A percentile compares a stretch with the other conserved stretches of the same genome.
Evolutionary conservation across 1,140 invertebrate genomes (phyloP).

Genomic region (Saccostrea echinata): DNA sequence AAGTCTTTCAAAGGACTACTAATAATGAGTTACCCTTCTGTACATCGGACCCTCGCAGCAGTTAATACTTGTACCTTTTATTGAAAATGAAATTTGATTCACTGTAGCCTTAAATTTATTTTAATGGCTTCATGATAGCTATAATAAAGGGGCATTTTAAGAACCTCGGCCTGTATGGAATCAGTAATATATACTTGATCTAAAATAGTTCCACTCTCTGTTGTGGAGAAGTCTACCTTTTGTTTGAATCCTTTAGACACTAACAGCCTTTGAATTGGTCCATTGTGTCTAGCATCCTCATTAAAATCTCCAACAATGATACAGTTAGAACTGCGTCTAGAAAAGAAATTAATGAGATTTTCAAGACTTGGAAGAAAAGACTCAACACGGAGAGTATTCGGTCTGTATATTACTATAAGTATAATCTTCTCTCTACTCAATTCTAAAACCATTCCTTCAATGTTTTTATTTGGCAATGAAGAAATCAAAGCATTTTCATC

Average conservation of each 20-base stretch:
- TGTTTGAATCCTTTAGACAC: background rate
- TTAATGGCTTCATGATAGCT: too few species aligned
- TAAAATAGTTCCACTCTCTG: constrained; percentile 20
- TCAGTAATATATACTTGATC: constrained; percentile 20
- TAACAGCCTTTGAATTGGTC: background rate
- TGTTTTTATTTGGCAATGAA: too few species aligned
- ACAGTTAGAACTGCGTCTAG: background rate
- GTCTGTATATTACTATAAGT: background rate
- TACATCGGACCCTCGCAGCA: too few species aligned
- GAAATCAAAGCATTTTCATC: background rate
- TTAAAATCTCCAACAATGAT: background rate
- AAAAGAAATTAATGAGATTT: background rate
- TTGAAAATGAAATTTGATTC: too few species aligned
- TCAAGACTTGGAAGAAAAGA: background rate
- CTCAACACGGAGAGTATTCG: background rate
- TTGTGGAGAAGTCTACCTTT: constrained; percentile 4
- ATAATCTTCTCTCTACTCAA: too few species aligned
- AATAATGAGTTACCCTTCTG: too few species aligned
- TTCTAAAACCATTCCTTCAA: too few species aligned
- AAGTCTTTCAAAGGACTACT: too few species aligned
- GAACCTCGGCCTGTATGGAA: background rate
- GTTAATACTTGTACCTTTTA: too few species aligned
- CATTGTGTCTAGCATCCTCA: background rate
- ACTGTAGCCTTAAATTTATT: too few species aligned
- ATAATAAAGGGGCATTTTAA: background rate